Evolutionary conservation across 2,113 vertebrate genomes (phyloP).

Genomic region (Syngnathoides biaculeatus): DNA sequence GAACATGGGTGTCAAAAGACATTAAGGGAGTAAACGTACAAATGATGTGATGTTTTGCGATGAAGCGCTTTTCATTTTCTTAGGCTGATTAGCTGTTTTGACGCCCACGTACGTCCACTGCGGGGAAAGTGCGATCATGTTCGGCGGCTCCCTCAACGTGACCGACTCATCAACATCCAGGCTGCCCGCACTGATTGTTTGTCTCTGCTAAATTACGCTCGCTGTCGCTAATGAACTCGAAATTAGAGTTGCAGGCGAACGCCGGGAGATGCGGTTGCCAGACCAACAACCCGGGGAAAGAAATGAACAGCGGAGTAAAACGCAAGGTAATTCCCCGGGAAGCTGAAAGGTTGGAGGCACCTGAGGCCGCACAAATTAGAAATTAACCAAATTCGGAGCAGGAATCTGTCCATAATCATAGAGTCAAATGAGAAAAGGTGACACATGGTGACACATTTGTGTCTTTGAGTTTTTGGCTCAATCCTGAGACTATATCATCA

Average conservation of each 20-base stretch:
- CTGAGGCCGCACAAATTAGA: neutral
- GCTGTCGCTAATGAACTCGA: conserved; percentile 25
- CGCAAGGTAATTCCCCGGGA: neutral
- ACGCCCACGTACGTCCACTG: neutral
- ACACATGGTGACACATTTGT: conserved; percentile 35
- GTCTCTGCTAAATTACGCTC: neutral
- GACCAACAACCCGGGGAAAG: neutral
- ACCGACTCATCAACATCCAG: conserved; percentile 29
- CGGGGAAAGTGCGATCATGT: conserved; percentile 18
- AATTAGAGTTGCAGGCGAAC: neutral
- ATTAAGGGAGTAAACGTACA: neutral
- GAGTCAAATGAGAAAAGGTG: neutral
- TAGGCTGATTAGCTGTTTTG: neutral
- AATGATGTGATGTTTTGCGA: conserved; percentile 7
- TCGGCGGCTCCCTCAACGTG: conserved; percentile 10
- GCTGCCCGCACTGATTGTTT: conserved; percentile 10
- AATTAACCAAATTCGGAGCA: neutral
- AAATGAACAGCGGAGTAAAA: neutral
- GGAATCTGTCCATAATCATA: neutral
- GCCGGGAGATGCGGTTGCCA: neutral
- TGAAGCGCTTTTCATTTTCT: conserved; percentile 2
- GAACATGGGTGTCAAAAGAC: neutral
- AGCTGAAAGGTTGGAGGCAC: neutral
- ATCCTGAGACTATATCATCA: conserved; percentile 10
- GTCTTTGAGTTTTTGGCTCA: conserved; percentile 26